phyloP scores from a whole-genome alignment of 2,888 invertebrate genomes.

The Calliopum simillimum region DNA sequence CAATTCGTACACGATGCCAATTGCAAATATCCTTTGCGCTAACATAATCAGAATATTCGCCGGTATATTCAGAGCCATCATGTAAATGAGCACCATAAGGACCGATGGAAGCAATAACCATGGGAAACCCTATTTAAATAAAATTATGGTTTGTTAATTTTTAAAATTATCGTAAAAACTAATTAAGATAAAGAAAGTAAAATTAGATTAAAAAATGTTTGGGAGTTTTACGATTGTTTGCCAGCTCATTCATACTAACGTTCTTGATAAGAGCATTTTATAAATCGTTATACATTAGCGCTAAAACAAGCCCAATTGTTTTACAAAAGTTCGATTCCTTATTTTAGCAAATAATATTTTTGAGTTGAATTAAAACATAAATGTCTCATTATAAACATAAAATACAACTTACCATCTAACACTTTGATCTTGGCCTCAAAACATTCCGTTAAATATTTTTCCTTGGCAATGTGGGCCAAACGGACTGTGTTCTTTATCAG shows the following conservation, averaged over 20 bases:
- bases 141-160: neutral
- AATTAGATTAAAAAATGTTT: no score
- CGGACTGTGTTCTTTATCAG: conserved; percentile 81
- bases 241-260: no score
- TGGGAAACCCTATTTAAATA: conserved; percentile 65
- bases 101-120: conserved; percentile 90
- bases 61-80: conserved; percentile 95
- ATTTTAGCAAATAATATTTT: no score
- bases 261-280: no score
- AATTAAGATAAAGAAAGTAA: no score
- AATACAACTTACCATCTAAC: conserved; percentile 49
- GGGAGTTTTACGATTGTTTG: no score
- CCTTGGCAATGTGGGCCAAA: conserved; percentile 79
- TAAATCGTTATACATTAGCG: no score
- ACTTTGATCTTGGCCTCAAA: conserved; percentile 58
- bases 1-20: conserved; percentile 88
- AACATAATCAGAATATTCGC: conserved; percentile 79
- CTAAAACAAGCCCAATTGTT: no score
- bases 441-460: conserved; percentile 72
- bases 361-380: no score
- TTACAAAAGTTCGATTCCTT: no score
- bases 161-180: no score
- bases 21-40: conserved; percentile 76
- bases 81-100: conserved; percentile 92
- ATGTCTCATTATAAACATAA: no score